Base-by-base conservation (phyloP, 1,140 invertebrate genomes). In the Chrysomallon squamiferum region DNA sequence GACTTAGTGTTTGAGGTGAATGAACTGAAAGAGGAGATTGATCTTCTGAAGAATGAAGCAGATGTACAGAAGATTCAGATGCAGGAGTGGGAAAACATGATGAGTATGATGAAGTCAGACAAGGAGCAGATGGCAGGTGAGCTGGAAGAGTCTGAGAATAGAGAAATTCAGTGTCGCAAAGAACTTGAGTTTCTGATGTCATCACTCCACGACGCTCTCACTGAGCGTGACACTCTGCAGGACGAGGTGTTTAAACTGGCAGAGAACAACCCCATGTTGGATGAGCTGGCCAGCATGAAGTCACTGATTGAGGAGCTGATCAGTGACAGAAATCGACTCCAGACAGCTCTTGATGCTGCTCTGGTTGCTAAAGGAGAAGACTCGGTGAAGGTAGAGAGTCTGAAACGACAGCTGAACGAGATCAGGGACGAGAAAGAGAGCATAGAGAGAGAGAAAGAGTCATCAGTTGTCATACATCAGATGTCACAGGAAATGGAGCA, bases 81-180 rank as follows among this genome's bases (percentile, higher is more conserved):
- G 82, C 1, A 91, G 79, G 80, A 93, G 90, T 62, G 90, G 90
- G 82, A 84, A 49, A 71, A 73, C 49, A 68, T 83, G 66, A 81
- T 84, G 77, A 57, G 70, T 1, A 81, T 83, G 73, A 57, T 83
- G 58, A 77, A 79, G 57, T 71, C 71, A 27, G 82, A 84, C 35
- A 76, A 79, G 43, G 79, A 83, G 43, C 61, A 64, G 29, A 72
- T 78, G 27, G 61, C 75, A 20, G 65, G 76, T 22, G 77, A 81
- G 66, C 66, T 84, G 11, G 78, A 79, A 61, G 77, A 76, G 57
- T 66, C 72, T 33, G 77, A 79, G 29, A 73, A 72, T 43, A 61
- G 69, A 18, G 81, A 82, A 30, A 69, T 66, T 18, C 72, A 66
- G 18, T 63, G 76, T 45, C 65, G 72, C n/a, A 75, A 74, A 38